Percentiles rank a stretch among this genome's conserved stretches.
Evolutionary conservation across 2,113 vertebrate species (phyloP).

Genomic region (Rhineura floridana): DNA sequence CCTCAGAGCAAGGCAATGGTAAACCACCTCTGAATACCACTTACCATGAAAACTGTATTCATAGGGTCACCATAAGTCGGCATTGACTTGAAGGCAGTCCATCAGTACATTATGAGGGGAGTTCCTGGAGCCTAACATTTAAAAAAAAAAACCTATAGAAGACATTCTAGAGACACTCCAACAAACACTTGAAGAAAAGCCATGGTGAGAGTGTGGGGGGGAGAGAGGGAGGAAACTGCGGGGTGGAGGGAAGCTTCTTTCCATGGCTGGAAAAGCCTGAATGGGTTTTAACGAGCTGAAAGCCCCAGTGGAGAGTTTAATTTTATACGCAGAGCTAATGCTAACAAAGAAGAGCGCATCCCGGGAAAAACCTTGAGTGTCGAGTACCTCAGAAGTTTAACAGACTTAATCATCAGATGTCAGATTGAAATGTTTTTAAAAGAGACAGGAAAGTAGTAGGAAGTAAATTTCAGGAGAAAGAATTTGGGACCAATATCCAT

Average conservation of each 20-base stretch:
- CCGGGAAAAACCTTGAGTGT: background rate
- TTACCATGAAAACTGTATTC: no score
- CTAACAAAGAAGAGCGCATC: background rate
- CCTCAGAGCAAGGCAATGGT: no score
- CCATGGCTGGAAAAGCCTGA: conserved; percentile 33
- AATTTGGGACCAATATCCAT: background rate
- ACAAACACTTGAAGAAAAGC: conserved; percentile 73
- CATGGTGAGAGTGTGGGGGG: conserved; percentile 46
- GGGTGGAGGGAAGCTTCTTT: conserved; percentile 1
- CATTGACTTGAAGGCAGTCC: no score
- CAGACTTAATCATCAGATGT: background rate
- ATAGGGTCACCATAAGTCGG: no score
- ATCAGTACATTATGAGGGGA: no score
- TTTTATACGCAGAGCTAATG: conserved; percentile 2
- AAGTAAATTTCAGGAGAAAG: background rate
- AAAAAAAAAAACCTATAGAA: conserved; percentile 55
- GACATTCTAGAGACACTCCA: conserved; percentile 71
- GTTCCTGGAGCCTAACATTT: conserved; percentile 73
- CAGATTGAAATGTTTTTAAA: background rate
- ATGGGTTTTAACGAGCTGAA: conserved; percentile 42
- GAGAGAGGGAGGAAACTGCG: conserved; percentile 26
- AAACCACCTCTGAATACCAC: no score
- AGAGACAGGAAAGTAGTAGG: background rate
- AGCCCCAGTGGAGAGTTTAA: background rate
- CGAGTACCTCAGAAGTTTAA: background rate